phyloP scores from a whole-genome alignment of 2,113 vertebrate species.

The Cyprinodon tularosa region DNA sequence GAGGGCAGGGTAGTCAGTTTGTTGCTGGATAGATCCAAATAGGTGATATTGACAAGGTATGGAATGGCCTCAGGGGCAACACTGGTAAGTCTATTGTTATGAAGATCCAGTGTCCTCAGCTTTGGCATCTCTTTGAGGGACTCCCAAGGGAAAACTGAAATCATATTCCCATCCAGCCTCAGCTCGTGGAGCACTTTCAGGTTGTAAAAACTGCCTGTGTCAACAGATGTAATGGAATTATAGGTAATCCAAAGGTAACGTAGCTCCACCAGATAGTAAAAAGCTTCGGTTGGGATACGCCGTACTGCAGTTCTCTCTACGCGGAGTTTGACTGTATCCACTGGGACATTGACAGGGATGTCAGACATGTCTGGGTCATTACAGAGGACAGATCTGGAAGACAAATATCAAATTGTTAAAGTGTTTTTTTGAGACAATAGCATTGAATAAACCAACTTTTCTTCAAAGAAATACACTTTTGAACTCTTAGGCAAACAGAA shows the following conservation, averaged over 20 bases:
- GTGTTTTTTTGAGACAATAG: not conserved
- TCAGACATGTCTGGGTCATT: conserved; percentile 95
- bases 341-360: conserved; percentile 89
- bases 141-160: conserved; percentile 91
- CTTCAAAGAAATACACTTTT: not conserved
- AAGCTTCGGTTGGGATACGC: conserved; percentile 88
- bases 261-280: conserved; percentile 94
- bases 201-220: conserved; percentile 92
- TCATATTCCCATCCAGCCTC: conserved; percentile 90
- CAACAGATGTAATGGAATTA: conserved; percentile 86
- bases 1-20: conserved; percentile 88
- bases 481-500: not conserved
- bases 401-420: not conserved
- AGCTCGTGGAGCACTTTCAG: conserved; percentile 92
- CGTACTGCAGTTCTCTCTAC: conserved; percentile 91
- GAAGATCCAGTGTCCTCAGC: conserved; percentile 89
- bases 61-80: conserved; percentile 82
- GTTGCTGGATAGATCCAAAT: conserved; percentile 96
- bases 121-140: conserved; percentile 89
- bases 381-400: conserved; percentile 88
- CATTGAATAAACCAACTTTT: not conserved
- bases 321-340: conserved; percentile 90
- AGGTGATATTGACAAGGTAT: conserved; percentile 87
- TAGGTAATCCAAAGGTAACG: conserved; percentile 94
- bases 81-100: conserved; percentile 88